Conservation (phyloP, 1,140 invertebrate genomes). For the Drosophila miranda region DNA sequence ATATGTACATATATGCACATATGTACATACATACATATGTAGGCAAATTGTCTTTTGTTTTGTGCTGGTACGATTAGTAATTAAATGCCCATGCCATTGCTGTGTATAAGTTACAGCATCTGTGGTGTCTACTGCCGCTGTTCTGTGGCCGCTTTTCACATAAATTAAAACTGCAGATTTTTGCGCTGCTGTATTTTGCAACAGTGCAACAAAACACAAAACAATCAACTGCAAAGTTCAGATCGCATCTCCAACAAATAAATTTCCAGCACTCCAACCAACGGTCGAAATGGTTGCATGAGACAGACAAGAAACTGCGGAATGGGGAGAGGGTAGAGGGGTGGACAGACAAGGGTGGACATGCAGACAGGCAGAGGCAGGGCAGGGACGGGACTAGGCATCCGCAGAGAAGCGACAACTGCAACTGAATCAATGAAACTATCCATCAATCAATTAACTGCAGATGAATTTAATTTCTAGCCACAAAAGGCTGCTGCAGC, state of each 20-base stretch:
- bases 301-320: conserved; percentile 3
- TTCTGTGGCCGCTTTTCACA: conserved; percentile 54
- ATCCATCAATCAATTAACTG: conserved; percentile 76
- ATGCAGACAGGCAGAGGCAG: conserved; percentile 14
- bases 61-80: background rate
- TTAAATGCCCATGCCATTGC: too few relatives aligned
- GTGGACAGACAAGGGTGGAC: conserved; percentile 2
- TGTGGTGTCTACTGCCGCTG: background rate
- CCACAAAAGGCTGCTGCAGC: conserved; percentile 17
- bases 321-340: too few relatives aligned
- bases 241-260: conserved; percentile 71
- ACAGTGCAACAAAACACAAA: conserved; percentile 33
- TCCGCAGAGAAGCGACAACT: conserved; percentile 21
- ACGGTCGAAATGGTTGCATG: conserved; percentile 42
- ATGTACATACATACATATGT: too few relatives aligned
- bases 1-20: too few relatives aligned
- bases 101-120: background rate
- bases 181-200: conserved; percentile 55
- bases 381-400: conserved; percentile 22
- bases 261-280: conserved; percentile 65
- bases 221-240: conserved; percentile 49
- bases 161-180: conserved; percentile 69
- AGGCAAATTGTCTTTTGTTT: conserved; percentile 2
- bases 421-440: conserved; percentile 72
- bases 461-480: conserved; percentile 72